These are phyloP conservation scores for Aurelia aurita DNA, from an alignment of 30 jellyfish, hydroid and myxozoan genomes.

Conservation along the genomic window DNA sequence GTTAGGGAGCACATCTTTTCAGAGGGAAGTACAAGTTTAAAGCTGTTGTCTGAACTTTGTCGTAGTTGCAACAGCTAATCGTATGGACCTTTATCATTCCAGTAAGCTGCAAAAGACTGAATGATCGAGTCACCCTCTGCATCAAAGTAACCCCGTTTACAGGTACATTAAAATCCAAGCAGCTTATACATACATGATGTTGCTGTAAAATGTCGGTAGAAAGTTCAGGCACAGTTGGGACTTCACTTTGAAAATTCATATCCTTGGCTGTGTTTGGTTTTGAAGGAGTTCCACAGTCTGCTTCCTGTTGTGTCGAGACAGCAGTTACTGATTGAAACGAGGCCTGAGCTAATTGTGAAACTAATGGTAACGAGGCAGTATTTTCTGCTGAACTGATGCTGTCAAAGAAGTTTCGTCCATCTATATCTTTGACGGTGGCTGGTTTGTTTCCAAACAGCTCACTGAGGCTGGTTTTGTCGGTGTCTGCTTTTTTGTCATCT, in stretches of 20 bases:
- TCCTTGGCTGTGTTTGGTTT: neutral
- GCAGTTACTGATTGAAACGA: neutral
- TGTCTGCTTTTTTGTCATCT: neutral
- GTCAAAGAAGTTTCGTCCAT: slow-evolving; percentile 62
- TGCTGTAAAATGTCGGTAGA: slow-evolving; percentile 20
- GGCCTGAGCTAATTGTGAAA: neutral
- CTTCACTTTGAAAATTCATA: neutral
- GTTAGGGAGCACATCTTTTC: no score
- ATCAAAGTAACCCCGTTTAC: no score
- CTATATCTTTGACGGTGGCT: slow-evolving; percentile 16
- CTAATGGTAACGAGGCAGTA: neutral
- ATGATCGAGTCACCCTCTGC: no score
- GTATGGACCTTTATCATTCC: no score
- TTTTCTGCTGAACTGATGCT: slow-evolving; percentile 4
- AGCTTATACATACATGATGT: neutral
- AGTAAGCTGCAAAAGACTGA: no score
- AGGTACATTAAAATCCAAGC: neutral
- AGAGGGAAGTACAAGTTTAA: no score
- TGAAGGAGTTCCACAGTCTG: neutral
- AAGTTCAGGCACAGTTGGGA: slow-evolving; percentile 24
- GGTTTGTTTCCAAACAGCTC: slow-evolving; percentile 40
- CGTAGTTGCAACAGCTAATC: no score
- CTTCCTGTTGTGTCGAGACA: neutral
- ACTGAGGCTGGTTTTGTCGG: slow-evolving; percentile 14
- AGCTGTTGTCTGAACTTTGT: no score